Evolutionary conservation across 2,797 vertebrate species (phyloP), one percentile per base, ranked within the genome.

Genomic region (Leptoclinus maculatus): DNA sequence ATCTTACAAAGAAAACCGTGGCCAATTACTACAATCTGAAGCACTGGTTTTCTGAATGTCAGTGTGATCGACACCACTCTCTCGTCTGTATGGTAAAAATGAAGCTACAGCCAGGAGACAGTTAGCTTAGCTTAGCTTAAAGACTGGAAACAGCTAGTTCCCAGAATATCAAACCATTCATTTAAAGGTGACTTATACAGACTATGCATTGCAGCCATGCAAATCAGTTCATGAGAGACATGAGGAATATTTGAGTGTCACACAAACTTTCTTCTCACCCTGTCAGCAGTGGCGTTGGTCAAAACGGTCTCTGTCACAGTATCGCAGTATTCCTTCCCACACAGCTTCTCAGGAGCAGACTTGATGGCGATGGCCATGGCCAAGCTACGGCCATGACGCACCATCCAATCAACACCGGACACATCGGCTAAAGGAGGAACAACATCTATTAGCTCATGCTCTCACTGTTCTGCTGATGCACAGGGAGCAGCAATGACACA

Each of bases 341-440:
- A 98, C n/a, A 99, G 94, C 90, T 94, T 95, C 87, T 92, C 83
- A 0, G 98, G 96, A 66, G 96, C 95, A 45, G 94, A 96, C 0
- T 95, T 98, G 62, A 99, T 95, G 1, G 97, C 96, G 51, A 98
- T 97, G 0, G 97, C 96, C 57, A 99, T 94, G 0, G 98, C 97
- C 93, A 99, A 84, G 93, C 98, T 98, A 2, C 98, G 96, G 3
- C 98, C 98, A 0, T 99, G 98, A 75, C 98, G 96, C 87, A 99
- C 97, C 98, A 99, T 99, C 98, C 98, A 99, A 94, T 99, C 98
- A 19, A 99, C 96, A 57, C 97, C 98, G 0, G 97, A 98, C 69
- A 97, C 71, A 0, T 99, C 98, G 54, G 98, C 98, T 99, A 66
- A 83, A 54, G 47, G 51, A 74, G 68, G 58, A 16, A 75, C 21